Evolutionary conservation across 2,113 vertebrate genomes (phyloP).

Genomic region (Urocitellus parryii): DNA sequence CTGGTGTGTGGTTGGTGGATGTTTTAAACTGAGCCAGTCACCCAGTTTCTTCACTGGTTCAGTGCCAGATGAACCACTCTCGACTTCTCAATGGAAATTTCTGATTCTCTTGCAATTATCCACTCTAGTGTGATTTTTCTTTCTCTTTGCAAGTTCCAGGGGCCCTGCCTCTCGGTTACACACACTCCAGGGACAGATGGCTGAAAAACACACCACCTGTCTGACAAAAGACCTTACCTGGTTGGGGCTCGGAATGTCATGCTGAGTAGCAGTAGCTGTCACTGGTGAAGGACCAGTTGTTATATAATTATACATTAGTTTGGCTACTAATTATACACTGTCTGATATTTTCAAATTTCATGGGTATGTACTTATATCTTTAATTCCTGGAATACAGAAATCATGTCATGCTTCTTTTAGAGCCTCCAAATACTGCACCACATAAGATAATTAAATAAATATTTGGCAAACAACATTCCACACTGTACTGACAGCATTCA

Average conservation of each 20-base stretch:
- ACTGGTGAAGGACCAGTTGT: not conserved
- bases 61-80: not conserved
- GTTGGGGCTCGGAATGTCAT: not conserved
- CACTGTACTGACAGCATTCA: not conserved
- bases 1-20: not conserved
- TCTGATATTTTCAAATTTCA: not conserved
- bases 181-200: conserved; percentile 68
- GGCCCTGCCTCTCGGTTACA: conserved; percentile 28
- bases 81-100: conserved; percentile 32
- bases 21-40: not conserved
- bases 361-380: not conserved
- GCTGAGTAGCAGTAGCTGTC: not conserved
- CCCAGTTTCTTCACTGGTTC: not conserved
- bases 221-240: conserved; percentile 51
- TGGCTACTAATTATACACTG: not conserved
- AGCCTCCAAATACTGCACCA: not conserved
- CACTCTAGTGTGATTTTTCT: not conserved
- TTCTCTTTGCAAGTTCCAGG: not conserved
- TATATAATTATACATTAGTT: not conserved
- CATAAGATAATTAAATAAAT: not conserved
- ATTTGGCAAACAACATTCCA: not conserved
- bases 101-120: conserved; percentile 25
- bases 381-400: not conserved
- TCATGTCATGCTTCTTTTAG: not conserved
- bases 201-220: conserved; percentile 59